Conservation (phyloP, 2,888 invertebrate species). For the Ischnus inquisitorius region DNA sequence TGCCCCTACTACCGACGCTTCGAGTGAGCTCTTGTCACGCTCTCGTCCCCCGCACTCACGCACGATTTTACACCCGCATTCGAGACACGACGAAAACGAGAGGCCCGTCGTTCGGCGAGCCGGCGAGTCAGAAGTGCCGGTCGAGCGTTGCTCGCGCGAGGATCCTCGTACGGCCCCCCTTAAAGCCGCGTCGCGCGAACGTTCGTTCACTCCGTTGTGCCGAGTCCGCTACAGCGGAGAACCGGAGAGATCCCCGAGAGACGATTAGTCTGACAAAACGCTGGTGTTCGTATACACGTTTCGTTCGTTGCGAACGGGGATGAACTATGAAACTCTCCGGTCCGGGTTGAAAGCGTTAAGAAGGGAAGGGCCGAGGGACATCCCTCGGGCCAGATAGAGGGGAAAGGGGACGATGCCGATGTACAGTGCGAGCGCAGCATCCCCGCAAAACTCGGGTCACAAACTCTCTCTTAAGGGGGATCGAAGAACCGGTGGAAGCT, state of each 20-base stretch:
- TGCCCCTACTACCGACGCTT: constrained; percentile 76
- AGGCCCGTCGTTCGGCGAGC: neutral
- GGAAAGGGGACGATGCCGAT: neutral
- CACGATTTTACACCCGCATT: constrained; percentile 18
- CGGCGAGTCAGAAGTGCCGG: neutral
- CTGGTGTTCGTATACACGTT: constrained; percentile 7
- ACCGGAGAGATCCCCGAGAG: neutral
- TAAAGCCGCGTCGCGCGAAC: neutral
- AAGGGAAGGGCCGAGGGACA: constrained; percentile 22
- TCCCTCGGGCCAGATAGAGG: neutral
- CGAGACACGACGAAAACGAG: neutral
- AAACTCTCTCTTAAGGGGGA: constrained; percentile 26
- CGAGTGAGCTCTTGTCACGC: constrained; percentile 7
- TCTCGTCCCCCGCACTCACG: constrained; percentile 20
- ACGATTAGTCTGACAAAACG: neutral
- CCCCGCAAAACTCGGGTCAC: constrained; percentile 5
- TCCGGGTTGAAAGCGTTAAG: constrained; percentile 4
- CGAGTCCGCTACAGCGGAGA: neutral
- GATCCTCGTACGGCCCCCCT: neutral
- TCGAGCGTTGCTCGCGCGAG: neutral
- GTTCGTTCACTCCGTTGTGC: constrained; percentile 1
- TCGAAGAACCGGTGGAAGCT: constrained; percentile 43
- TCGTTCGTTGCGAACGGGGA: constrained; percentile 18
- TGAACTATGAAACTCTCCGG: constrained; percentile 13
- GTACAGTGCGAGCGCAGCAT: neutral